A percentile compares a stretch with the other conserved stretches of the same genome.
Evolutionary conservation across 35 echinoderm and acorn worm species (phyloP).

Genomic region (Apostichopus japonicus): DNA sequence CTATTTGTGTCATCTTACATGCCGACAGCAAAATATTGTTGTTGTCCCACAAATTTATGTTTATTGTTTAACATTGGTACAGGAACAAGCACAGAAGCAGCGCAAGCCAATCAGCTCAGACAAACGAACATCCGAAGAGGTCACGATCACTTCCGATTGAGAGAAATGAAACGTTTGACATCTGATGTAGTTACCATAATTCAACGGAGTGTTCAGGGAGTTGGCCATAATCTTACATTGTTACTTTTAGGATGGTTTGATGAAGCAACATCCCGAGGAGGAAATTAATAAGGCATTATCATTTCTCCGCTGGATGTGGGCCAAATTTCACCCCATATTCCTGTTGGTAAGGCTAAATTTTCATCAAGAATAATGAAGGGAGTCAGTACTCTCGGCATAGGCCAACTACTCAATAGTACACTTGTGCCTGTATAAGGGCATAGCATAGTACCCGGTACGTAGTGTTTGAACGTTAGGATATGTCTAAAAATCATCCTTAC

Average conservation of each 20-base stretch:
- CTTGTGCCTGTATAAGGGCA: not conserved
- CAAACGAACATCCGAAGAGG: conserved; percentile 54
- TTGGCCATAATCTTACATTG: conserved; percentile 7
- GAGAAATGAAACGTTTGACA: conserved; percentile 33
- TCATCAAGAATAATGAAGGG: not conserved
- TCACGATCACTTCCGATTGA: conserved; percentile 48
- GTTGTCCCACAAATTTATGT: not conserved
- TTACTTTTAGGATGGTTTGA: conserved; percentile 51
- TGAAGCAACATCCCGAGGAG: not conserved
- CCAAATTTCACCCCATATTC: conserved; percentile 31
- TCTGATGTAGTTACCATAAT: conserved; percentile 24
- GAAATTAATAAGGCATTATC: conserved; percentile 1
- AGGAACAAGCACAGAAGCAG: not conserved
- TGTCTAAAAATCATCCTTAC: not conserved
- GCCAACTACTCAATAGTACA: not conserved
- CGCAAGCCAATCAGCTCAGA: conserved; percentile 44
- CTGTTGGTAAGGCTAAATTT: conserved; percentile 36
- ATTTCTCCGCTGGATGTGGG: conserved; percentile 36
- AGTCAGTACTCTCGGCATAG: not conserved
- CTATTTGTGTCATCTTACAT: no score
- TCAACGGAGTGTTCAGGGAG: conserved; percentile 15
- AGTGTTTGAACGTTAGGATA: not conserved
- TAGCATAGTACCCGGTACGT: not conserved
- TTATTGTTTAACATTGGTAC: not conserved
- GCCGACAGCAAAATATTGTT: not conserved